Conservation (phyloP, 2,113 vertebrate genomes). For the Hippopotamus amphibius region DNA sequence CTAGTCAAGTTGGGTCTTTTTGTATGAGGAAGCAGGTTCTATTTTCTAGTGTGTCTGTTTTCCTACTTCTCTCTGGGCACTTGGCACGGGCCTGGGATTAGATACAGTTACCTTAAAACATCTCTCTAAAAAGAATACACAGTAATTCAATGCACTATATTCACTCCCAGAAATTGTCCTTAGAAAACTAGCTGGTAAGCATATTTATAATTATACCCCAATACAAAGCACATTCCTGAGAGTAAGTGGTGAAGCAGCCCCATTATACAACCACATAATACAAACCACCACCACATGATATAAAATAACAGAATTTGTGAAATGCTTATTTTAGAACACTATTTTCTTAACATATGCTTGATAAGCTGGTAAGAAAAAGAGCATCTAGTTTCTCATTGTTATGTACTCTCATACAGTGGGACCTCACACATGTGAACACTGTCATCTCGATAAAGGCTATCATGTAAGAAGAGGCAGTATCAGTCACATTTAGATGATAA, state of each 20-base stretch:
- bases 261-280: constrained; percentile 74
- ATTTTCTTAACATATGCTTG: constrained; percentile 84
- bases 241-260: constrained; percentile 68
- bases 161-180: constrained; percentile 61
- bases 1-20: neutral
- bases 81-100: neutral
- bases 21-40: neutral
- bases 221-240: constrained; percentile 79
- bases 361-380: constrained; percentile 76
- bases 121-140: constrained; percentile 48
- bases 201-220: constrained; percentile 80
- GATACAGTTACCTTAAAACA: constrained; percentile 49
- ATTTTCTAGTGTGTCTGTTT: neutral
- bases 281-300: constrained; percentile 74
- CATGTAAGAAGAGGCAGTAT: neutral
- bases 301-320: constrained; percentile 78
- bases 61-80: neutral
- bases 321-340: constrained; percentile 83
- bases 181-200: constrained; percentile 75
- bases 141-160: neutral
- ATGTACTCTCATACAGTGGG: neutral
- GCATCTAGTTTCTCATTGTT: constrained; percentile 62
- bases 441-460: neutral
- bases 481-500: neutral
- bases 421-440: neutral